A percentile compares a stretch with the other conserved stretches of the same genome.
Evolutionary conservation across 1,140 invertebrate genomes (phyloP).

Genomic region (Homarus americanus): DNA sequence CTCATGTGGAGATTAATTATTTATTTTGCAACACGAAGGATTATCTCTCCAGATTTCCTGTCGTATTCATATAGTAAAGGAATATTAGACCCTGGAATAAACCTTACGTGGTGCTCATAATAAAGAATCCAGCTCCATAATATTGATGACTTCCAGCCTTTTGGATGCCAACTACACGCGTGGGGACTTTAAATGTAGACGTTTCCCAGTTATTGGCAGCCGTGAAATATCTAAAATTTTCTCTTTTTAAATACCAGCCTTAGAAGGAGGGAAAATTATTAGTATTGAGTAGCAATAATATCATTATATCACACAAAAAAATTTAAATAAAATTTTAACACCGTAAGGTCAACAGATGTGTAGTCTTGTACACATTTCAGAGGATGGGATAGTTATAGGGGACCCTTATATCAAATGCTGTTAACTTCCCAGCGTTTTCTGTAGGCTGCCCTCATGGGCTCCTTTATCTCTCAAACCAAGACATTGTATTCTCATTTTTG

Average conservation of each 20-base stretch:
- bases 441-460: slow-evolving; percentile 9
- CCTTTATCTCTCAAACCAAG: not conserved
- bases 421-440: not conserved
- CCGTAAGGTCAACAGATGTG: not conserved
- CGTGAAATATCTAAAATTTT: not conserved
- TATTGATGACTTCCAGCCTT: not conserved
- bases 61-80: too few relatives aligned
- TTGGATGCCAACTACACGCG: not conserved
- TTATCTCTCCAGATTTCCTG: too few relatives aligned
- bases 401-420: slow-evolving; percentile 16
- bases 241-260: not conserved
- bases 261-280: not conserved
- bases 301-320: not conserved
- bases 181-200: not conserved
- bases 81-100: too few relatives aligned
- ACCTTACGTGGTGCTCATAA: too few relatives aligned
- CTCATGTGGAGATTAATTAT: not conserved
- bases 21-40: too few relatives aligned
- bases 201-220: not conserved
- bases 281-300: not conserved
- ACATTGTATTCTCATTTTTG: slow-evolving; percentile 24
- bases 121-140: too few relatives aligned
- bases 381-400: not conserved
- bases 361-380: not conserved
- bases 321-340: not conserved